Conservation (phyloP, 37 sponge, comb jelly and placozoan genomes). For the Beroe forskalii region DNA sequence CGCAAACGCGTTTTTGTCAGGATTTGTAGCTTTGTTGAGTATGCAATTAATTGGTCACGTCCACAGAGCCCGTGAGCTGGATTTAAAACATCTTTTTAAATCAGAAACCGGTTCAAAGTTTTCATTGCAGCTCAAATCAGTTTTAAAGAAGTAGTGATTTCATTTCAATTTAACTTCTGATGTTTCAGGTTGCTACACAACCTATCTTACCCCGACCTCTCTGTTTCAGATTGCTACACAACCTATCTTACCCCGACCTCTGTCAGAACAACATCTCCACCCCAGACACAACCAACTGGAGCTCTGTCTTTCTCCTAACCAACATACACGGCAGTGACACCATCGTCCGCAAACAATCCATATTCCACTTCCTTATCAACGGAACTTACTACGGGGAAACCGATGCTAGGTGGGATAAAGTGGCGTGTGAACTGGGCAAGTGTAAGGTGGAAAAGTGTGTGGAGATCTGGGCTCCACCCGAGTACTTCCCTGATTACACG, state of each 20-base stretch:
- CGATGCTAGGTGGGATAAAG: neutral
- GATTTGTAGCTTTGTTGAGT: too few species aligned
- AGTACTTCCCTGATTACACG: neutral
- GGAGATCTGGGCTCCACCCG: neutral
- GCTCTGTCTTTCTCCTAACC: constrained; percentile 1
- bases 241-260: neutral
- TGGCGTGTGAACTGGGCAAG: neutral
- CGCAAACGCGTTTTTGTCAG: neutral
- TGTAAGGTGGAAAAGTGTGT: constrained; percentile 64
- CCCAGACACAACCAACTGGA: neutral
- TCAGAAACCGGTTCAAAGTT: too few species aligned
- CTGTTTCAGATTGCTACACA: constrained; percentile 27
- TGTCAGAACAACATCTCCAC: neutral
- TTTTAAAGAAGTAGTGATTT: neutral
- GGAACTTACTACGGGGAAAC: neutral
- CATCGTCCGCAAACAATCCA: neutral
- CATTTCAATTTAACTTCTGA: too few species aligned
- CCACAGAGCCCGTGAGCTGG: too few species aligned
- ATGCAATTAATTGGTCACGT: too few species aligned
- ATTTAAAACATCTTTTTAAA: too few species aligned
- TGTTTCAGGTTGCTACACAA: constrained; percentile 34
- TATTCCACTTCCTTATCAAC: neutral
- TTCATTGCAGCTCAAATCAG: too few species aligned
- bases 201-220: neutral
- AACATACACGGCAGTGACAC: neutral